phyloP scores from a whole-genome alignment of 1,140 invertebrate genomes.

The Coboldia fuscipes region DNA sequence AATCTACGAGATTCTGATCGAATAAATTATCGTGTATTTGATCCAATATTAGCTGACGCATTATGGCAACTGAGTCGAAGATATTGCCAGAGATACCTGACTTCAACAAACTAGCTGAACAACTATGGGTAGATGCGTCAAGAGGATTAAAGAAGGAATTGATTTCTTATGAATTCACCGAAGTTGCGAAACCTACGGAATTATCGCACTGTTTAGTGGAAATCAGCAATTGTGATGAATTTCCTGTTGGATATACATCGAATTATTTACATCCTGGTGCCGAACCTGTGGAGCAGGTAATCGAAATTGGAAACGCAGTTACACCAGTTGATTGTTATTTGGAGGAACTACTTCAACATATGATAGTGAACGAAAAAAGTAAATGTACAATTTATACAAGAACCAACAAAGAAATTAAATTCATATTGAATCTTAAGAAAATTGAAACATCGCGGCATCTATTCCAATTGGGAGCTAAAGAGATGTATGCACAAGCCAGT shows the following conservation, averaged over 20 bases:
- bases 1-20: conserved; percentile 6
- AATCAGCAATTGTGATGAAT: neutral
- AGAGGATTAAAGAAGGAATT: conserved; percentile 2
- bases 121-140: neutral
- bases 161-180: neutral
- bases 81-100: neutral
- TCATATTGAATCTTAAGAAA: conserved; percentile 9
- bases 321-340: conserved; percentile 16
- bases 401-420: conserved; percentile 8
- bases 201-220: conserved; percentile 2
- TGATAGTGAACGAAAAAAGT: conserved; percentile 14
- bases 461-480: conserved; percentile 9
- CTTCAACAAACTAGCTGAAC: neutral
- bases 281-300: too few relatives aligned
- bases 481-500: conserved; percentile 10
- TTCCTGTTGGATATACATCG: neutral
- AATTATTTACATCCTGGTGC: conserved; percentile 2
- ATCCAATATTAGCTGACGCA: conserved; percentile 1
- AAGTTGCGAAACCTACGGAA: neutral
- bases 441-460: conserved; percentile 10
- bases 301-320: conserved; percentile 12
- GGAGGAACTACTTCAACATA: conserved; percentile 15
- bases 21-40: conserved; percentile 9
- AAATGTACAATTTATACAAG: conserved; percentile 12
- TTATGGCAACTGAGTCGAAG: neutral